Conservation (phyloP, 2,797 vertebrate genomes). For the Cryptoprocta ferox region DNA sequence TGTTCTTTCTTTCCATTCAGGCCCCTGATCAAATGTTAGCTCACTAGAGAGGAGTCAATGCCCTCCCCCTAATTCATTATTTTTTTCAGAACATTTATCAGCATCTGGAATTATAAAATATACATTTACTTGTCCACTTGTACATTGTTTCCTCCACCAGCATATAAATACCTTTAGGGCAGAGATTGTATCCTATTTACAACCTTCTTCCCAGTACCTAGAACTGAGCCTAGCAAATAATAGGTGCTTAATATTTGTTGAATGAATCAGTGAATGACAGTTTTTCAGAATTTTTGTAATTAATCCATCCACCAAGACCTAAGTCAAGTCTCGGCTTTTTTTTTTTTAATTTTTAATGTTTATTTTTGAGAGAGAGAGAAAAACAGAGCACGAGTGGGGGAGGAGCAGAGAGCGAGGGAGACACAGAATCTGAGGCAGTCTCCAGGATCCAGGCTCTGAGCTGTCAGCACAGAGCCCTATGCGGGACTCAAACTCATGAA, state of each 20-base stretch:
- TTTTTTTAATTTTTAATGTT: too few relatives aligned
- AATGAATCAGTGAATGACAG: background rate
- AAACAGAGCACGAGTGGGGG: too few relatives aligned
- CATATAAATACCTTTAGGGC: background rate
- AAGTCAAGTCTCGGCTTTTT: background rate
- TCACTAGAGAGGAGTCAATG: background rate
- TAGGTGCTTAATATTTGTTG: background rate
- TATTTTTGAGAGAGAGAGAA: too few relatives aligned
- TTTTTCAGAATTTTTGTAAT: slow-evolving; percentile 3
- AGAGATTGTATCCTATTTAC: background rate
- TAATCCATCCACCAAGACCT: background rate
- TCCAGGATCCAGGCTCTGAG: too few relatives aligned
- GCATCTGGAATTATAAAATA: background rate
- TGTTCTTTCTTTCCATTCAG: background rate
- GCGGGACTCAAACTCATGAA: too few relatives aligned
- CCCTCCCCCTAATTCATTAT: background rate
- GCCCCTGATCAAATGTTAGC: background rate
- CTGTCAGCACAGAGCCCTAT: too few relatives aligned
- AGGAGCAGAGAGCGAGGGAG: too few relatives aligned
- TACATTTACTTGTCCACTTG: background rate
- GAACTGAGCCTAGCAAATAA: background rate
- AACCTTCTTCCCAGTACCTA: background rate
- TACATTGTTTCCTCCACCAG: background rate
- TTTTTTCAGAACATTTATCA: background rate
- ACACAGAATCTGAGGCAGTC: too few relatives aligned